Evolutionary conservation across 2,888 invertebrate species (phyloP), one percentile per base, ranked within the genome.

Genomic region (Cataglyphis livida): DNA sequence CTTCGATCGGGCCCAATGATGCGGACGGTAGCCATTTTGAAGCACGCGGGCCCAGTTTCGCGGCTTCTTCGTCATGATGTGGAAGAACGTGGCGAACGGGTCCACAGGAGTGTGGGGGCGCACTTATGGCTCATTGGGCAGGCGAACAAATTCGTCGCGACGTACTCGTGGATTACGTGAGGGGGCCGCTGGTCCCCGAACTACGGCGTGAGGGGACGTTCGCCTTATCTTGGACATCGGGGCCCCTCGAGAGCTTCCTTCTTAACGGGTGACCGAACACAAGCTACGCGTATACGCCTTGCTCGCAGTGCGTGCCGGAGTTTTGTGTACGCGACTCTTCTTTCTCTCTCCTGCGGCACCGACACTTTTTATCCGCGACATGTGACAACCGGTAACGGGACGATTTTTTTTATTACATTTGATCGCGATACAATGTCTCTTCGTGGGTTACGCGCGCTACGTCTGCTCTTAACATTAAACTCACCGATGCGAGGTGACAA

Each of bases 231-330:
- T 93, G 86, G 91, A 92, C 93, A 94, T 93, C 94, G 93, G 61
- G 91, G 90, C 90, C 71, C 78, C 92, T 41, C 66, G 76, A 93
- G 93, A 93, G 93, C 93, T 94, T 94, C 93, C 93, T 93, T 93
- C 94, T 93, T 93, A 94, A 94, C 93, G 93, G 93, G 91, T 93
- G 93, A 94, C 91, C 93, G 93, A 91, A 92, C 92, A 93, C 92
- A 89, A 87, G 88, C 89, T 89, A 90, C 85, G 88, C 84, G 81
- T 81, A 76, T 84, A 87, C 82, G 86, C 89, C 84, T 87, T 76
- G 75, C 75, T 57, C 54, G 75, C 70, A 64, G 74, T 73, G 51
- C 41, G 15, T 51, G 76, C n/a, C 71, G 32, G 79, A 57, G 54
- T 79, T 64, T 84, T 78, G 81, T 84, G 21, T 61, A 81, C 82